Evolutionary conservation across 2,797 vertebrate genomes (phyloP).

Genomic region (Muscicapa comitata): DNA sequence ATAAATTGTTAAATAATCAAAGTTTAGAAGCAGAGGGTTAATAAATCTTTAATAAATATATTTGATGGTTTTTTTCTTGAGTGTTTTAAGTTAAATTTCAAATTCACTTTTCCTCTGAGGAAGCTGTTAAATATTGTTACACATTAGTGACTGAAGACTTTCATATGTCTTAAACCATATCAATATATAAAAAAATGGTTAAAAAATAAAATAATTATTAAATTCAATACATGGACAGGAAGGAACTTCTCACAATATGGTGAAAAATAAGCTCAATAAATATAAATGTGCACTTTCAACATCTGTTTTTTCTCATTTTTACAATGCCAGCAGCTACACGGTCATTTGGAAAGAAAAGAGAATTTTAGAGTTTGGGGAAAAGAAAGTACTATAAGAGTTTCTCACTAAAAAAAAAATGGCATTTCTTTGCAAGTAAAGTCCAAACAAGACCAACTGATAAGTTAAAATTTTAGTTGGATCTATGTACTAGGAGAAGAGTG

Average conservation of each 20-base stretch:
- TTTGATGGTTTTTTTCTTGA: neutral
- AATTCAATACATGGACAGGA: neutral
- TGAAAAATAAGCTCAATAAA: neutral
- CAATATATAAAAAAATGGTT: neutral
- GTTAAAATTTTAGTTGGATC: neutral
- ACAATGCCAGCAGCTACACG: neutral
- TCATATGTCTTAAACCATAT: neutral
- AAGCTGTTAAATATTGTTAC: neutral
- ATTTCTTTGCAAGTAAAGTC: neutral
- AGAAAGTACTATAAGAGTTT: neutral
- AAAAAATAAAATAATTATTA: neutral
- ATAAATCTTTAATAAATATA: neutral
- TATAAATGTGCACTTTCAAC: neutral
- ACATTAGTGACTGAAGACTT: neutral
- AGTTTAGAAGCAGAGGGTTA: neutral
- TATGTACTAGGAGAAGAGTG: neutral
- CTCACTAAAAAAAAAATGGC: neutral
- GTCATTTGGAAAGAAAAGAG: neutral
- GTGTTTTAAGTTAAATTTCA: neutral
- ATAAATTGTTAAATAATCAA: neutral
- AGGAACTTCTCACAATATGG: neutral
- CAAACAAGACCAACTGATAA: neutral
- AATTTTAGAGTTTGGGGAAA: neutral
- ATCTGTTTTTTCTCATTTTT: neutral
- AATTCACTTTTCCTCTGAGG: neutral